These are phyloP conservation scores for Lagenorhynchus albirostris DNA, from an alignment of 2,113 vertebrate species.

Conservation along the genomic window DNA sequence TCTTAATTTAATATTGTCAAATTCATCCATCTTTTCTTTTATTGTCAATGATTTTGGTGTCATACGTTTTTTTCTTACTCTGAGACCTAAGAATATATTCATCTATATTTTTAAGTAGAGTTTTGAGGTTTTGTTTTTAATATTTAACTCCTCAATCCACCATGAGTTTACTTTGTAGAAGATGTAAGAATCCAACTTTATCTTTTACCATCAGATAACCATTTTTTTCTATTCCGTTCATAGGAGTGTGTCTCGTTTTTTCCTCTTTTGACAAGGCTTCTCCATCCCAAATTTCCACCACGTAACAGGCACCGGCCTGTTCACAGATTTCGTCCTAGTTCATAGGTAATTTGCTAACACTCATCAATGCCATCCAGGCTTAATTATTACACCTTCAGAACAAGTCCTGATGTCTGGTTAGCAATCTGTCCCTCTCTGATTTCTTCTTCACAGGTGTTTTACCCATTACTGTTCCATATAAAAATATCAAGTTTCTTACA, in stretches of 20 bases:
- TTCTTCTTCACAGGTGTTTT: background rate
- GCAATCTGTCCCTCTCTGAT: background rate
- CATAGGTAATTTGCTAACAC: no score
- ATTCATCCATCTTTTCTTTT: background rate
- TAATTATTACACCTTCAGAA: background rate
- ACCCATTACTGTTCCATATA: background rate
- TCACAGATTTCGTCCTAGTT: fast-evolving
- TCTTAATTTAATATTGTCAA: background rate
- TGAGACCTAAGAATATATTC: background rate
- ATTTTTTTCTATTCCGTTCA: no score
- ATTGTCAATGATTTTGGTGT: background rate
- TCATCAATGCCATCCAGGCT: fast-evolving
- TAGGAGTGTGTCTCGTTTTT: background rate
- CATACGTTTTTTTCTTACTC: background rate
- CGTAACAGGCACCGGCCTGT: fast-evolving
- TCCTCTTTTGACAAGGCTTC: background rate
- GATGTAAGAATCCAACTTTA: background rate
- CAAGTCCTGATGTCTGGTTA: background rate
- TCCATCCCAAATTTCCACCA: fast-evolving
- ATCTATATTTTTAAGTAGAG: background rate
- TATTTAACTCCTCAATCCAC: background rate
- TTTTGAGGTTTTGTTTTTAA: background rate
- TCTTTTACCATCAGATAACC: background rate
- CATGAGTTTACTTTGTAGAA: background rate
- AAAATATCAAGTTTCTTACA: background rate